Percentiles rank a stretch among this genome's conserved stretches.
phyloP scores from a whole-genome alignment of 2,797 vertebrate species.

The Erethizon dorsatum region DNA sequence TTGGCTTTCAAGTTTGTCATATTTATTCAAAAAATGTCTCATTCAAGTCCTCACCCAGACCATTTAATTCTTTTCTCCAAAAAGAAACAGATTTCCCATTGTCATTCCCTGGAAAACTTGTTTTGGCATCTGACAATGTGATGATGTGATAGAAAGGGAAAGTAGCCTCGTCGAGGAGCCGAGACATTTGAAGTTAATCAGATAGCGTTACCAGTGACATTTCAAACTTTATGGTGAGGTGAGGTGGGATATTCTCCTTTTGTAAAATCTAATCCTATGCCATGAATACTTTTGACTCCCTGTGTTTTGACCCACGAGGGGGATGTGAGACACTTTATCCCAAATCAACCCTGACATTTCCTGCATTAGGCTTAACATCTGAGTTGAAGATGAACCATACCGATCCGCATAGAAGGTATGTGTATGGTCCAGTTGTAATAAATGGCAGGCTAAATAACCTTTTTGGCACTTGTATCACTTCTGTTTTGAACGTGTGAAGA shows the following conservation, averaged over 20 bases:
- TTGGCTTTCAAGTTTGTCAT: slow-evolving; percentile 58
- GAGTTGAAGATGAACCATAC: neutral
- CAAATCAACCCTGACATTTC: neutral
- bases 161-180: neutral
- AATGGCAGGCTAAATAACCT: neutral
- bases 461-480: neutral
- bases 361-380: neutral
- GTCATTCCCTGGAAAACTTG: slow-evolving; percentile 49
- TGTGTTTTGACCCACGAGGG: neutral
- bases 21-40: slow-evolving; percentile 43
- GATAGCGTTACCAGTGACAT: neutral
- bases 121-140: slow-evolving; percentile 50
- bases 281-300: neutral
- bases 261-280: neutral
- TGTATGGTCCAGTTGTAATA: neutral
- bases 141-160: slow-evolving; percentile 61
- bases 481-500: neutral
- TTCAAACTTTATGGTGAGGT: neutral
- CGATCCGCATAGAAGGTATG: neutral
- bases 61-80: slow-evolving; percentile 51
- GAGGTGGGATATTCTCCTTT: neutral
- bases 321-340: neutral
- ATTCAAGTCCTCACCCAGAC: slow-evolving; percentile 24
- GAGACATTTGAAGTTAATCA: slow-evolving; percentile 16
- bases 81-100: slow-evolving; percentile 60